These are phyloP conservation scores for Poecile montanus DNA, from an alignment of 2,797 vertebrate species.

Conservation along the genomic window DNA sequence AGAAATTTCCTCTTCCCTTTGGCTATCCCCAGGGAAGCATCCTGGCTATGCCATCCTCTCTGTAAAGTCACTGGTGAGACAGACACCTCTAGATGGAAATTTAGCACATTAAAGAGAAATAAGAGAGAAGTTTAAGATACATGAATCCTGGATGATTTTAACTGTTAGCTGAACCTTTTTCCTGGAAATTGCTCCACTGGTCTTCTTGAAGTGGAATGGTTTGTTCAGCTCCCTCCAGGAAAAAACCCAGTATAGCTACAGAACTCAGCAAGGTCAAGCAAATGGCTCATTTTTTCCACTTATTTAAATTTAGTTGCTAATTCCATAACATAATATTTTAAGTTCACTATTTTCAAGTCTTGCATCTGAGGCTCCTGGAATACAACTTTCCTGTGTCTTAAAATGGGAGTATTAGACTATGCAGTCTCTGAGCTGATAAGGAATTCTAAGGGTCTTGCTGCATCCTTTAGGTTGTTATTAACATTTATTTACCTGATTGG, in stretches of 20 bases:
- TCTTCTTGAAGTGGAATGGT: background rate
- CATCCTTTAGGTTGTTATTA: background rate
- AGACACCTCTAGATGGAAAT: background rate
- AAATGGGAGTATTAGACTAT: background rate
- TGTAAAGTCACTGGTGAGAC: background rate
- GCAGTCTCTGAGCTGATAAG: background rate
- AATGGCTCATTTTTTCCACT: background rate
- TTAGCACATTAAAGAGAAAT: background rate
- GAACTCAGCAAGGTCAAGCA: background rate
- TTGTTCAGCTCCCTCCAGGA: background rate
- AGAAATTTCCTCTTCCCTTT: background rate
- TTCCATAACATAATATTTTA: background rate
- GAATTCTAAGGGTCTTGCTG: background rate
- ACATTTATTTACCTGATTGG: background rate
- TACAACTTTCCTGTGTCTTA: background rate
- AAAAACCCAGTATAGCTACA: fast-evolving
- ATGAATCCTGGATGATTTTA: background rate
- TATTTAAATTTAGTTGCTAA: background rate
- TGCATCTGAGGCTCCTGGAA: background rate
- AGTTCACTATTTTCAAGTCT: background rate
- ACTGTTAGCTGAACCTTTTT: background rate
- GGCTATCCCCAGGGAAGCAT: background rate
- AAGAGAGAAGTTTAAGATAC: background rate
- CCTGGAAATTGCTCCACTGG: background rate
- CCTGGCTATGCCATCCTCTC: background rate